Percentiles rank a stretch among this genome's conserved stretches.
Conservation (phyloP, 64 coral and sea anemone genomes). For the Montipora capricornis region DNA sequence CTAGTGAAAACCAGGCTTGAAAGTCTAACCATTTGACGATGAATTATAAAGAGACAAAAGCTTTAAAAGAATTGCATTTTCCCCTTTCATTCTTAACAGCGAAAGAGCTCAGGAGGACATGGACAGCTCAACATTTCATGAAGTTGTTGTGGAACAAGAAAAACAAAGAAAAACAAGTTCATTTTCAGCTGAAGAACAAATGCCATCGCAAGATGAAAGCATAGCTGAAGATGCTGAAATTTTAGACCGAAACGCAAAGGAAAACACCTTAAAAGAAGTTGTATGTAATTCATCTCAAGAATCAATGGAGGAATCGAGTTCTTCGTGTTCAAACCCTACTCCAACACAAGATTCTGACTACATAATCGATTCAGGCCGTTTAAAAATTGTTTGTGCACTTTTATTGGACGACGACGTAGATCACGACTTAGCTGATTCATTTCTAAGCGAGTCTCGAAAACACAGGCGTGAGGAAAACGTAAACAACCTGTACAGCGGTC, state of each 20-base stretch:
- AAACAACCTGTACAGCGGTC: neutral
- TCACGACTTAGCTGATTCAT: neutral
- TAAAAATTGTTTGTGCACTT: conserved; percentile 13
- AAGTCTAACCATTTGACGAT: too few relatives aligned
- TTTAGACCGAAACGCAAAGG: neutral
- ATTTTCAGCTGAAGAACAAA: neutral
- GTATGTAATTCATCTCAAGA: too few relatives aligned
- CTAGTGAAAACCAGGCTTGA: too few relatives aligned
- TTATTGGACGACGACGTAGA: conserved; percentile 36
- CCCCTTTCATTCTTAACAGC: neutral
- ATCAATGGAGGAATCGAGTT: neutral
- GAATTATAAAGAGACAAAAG: too few relatives aligned
- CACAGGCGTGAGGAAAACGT: neutral
- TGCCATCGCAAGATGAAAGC: neutral
- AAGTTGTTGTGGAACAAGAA: neutral
- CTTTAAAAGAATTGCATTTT: neutral
- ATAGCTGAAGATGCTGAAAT: neutral
- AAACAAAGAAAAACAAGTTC: neutral
- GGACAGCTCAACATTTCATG: neutral
- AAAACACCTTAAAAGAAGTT: neutral
- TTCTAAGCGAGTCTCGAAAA: neutral
- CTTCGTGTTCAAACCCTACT: neutral
- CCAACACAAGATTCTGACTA: neutral
- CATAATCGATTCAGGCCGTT: neutral
- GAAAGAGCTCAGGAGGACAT: neutral